Evolutionary conservation across 2,888 invertebrate species (phyloP).

Genomic region (Euphydryas editha): DNA sequence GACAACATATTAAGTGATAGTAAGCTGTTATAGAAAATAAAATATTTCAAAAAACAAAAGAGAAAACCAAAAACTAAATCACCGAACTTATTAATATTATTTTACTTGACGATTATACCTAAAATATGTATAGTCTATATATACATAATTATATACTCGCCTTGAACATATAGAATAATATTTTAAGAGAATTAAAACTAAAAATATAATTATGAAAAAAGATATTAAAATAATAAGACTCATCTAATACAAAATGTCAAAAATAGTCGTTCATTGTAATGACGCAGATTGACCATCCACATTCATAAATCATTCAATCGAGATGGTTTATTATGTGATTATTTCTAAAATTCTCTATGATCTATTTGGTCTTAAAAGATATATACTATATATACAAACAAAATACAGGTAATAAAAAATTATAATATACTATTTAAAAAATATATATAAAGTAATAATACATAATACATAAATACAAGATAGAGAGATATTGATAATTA

Average conservation of each 20-base stretch:
- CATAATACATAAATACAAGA: no score
- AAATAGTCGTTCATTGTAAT: conserved; percentile 3
- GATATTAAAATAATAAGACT: not conserved
- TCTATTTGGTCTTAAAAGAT: not conserved
- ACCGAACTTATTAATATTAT: no score
- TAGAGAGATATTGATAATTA: no score
- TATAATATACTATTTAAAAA: not conserved
- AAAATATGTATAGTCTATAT: no score
- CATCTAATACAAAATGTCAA: not conserved
- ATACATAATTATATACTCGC: not conserved
- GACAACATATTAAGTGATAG: not conserved
- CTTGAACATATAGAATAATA: no score
- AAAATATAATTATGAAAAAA: not conserved
- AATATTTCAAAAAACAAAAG: no score
- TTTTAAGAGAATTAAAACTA: not conserved
- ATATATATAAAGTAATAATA: no score
- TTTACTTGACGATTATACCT: not conserved
- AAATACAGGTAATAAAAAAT: not conserved
- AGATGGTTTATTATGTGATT: not conserved
- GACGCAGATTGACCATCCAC: conserved; percentile 19
- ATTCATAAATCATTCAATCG: not conserved
- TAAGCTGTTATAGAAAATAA: no score
- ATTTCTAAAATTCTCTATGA: not conserved
- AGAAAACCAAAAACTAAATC: no score
- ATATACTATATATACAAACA: not conserved